A percentile compares a stretch with the other conserved stretches of the same genome.
phyloP scores from a whole-genome alignment of 2,888 invertebrate species.

The Teleogryllus oceanicus region DNA sequence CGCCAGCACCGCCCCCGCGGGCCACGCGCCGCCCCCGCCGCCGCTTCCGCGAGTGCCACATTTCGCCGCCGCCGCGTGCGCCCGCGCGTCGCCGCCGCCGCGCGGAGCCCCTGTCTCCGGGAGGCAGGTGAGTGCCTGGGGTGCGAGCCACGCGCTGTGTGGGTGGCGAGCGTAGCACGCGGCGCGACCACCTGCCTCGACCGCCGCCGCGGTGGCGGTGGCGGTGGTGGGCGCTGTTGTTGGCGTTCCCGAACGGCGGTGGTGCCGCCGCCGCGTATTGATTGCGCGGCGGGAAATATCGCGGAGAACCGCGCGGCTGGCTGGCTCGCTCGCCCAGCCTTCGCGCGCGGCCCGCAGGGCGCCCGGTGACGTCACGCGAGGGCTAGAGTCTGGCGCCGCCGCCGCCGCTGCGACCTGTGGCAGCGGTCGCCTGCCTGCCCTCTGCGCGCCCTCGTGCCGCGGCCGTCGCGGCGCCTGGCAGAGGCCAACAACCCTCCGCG shows the following conservation, averaged over 20 bases:
- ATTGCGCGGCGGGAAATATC: not conserved
- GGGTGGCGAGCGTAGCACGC: not conserved
- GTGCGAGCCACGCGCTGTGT: not conserved
- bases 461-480: too few relatives aligned
- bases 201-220: not conserved
- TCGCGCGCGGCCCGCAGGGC: too few relatives aligned
- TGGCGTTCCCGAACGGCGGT: not conserved
- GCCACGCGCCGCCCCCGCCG: too few relatives aligned
- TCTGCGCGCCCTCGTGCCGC: too few relatives aligned
- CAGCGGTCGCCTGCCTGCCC: too few relatives aligned
- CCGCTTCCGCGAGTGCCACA: too few relatives aligned
- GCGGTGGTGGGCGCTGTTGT: not conserved
- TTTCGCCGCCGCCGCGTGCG: not conserved
- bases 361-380: too few relatives aligned
- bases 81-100: not conserved
- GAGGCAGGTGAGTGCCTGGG: not conserved
- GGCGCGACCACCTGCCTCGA: not conserved
- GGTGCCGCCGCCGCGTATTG: not conserved
- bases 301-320: not conserved
- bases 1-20: too few relatives aligned
- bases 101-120: conserved; percentile 5
- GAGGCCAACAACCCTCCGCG: too few relatives aligned
- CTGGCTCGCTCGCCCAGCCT: too few relatives aligned
- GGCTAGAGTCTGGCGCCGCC: not conserved
- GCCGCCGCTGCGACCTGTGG: not conserved